Evolutionary conservation across 2,888 invertebrate genomes (phyloP).

Genomic region (Thecocarcelia acutangulata): DNA sequence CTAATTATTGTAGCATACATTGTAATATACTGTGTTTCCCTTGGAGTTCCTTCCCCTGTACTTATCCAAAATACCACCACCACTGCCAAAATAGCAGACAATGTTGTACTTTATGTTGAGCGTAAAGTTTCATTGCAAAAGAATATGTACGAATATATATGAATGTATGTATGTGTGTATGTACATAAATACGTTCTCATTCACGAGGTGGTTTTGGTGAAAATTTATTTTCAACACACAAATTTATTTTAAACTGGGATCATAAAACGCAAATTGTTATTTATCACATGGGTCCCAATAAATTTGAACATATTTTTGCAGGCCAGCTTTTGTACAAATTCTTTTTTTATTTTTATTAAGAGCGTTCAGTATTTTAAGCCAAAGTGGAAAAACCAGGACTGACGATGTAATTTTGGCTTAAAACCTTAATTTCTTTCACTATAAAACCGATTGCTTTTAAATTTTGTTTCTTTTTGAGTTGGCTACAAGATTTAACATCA

Average conservation of each 20-base stretch:
- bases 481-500: too few relatives aligned
- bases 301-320: constrained; percentile 62
- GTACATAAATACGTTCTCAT: constrained; percentile 7
- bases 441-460: too few relatives aligned
- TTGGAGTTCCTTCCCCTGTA: constrained; percentile 11
- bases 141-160: neutral
- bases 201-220: constrained; percentile 63
- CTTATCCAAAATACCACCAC: constrained; percentile 43
- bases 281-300: constrained; percentile 71
- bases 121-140: neutral
- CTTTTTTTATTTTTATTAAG: neutral
- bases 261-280: constrained; percentile 73
- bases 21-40: too few relatives aligned
- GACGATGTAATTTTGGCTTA: too few relatives aligned
- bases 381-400: neutral
- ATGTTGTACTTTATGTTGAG: constrained; percentile 37
- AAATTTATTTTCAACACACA: constrained; percentile 70
- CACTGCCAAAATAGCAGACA: constrained; percentile 29
- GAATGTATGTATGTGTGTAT: neutral
- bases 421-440: too few relatives aligned
- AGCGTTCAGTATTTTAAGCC: neutral
- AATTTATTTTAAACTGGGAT: constrained; percentile 68
- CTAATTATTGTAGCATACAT: too few relatives aligned
- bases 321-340: neutral
- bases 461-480: too few relatives aligned